A percentile compares a stretch with the other conserved stretches of the same genome.
These are phyloP conservation scores for Apostichopus japonicus DNA, from an alignment of 35 echinoderm and acorn worm genomes.

Conservation along the genomic window DNA sequence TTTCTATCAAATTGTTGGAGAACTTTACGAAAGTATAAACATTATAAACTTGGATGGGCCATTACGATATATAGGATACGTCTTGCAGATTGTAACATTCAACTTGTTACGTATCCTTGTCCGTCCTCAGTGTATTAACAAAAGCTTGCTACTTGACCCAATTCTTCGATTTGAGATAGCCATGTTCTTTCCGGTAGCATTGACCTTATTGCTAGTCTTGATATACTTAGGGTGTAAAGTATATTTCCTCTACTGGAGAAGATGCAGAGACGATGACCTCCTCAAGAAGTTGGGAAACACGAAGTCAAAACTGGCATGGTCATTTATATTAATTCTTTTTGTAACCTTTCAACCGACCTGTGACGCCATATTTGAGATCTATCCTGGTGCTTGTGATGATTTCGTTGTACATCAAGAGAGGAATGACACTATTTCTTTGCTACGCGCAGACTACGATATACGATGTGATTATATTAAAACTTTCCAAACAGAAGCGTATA, in stretches of 20 bases:
- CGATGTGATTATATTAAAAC: neutral
- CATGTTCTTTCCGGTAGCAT: neutral
- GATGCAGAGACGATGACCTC: neutral
- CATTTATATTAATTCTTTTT: neutral
- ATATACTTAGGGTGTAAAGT: neutral
- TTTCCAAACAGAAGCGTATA: neutral
- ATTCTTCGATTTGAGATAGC: neutral
- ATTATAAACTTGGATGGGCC: too few species aligned
- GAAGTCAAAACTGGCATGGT: neutral
- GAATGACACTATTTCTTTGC: neutral
- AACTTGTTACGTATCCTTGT: neutral
- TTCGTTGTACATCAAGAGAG: neutral
- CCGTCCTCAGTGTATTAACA: neutral
- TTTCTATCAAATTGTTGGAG: conserved; percentile 67
- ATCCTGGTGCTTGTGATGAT: conserved; percentile 3
- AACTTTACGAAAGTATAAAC: neutral
- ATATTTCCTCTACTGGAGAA: neutral
- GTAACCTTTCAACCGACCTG: conserved; percentile 3
- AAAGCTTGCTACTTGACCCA: neutral
- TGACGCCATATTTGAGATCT: conserved; percentile 11
- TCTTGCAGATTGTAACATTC: too few species aligned
- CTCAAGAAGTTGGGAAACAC: neutral
- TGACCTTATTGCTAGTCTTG: neutral
- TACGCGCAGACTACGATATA: conserved; percentile 23
- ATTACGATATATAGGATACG: neutral